Percentiles rank a stretch among this genome's conserved stretches.
These are phyloP conservation scores for Lanius collurio DNA, from an alignment of 2,113 vertebrate species.

Conservation along the genomic window DNA sequence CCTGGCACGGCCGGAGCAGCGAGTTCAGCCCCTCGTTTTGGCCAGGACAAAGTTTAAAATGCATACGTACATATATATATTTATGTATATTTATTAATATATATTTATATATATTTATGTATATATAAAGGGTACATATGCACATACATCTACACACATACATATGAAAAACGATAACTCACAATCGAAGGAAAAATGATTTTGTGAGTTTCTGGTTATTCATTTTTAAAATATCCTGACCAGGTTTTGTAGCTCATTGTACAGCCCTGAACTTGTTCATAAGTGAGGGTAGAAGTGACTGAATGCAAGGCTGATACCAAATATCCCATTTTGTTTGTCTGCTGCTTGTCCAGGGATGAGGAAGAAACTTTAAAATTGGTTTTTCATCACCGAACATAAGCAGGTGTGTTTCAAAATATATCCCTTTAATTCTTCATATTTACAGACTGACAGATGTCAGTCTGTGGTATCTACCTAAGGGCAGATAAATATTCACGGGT, in stretches of 20 bases:
- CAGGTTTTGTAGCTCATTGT: neutral
- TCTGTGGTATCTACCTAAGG: neutral
- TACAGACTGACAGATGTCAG: neutral
- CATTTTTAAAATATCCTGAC: rapidly evolving
- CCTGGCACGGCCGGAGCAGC: neutral
- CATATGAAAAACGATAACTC: neutral
- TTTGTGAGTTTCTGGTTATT: rapidly evolving
- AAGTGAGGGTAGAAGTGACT: neutral
- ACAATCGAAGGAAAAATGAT: rapidly evolving
- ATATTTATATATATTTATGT: too few relatives aligned
- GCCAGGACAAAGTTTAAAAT: neutral
- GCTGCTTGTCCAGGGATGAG: neutral
- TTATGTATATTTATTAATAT: too few relatives aligned
- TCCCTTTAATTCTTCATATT: neutral
- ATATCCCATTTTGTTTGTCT: neutral
- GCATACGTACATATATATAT: too few relatives aligned
- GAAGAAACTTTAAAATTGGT: neutral
- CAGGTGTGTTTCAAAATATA: neutral
- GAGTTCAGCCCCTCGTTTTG: neutral
- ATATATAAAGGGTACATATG: neutral
- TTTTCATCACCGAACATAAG: neutral
- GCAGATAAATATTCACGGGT: neutral
- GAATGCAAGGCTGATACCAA: neutral
- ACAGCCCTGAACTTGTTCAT: neutral
- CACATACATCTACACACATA: rapidly evolving